Percentiles rank a stretch among this genome's conserved stretches.
Evolutionary conservation across 1,140 invertebrate species (phyloP).

Genomic region (Trachelipus rathkii): DNA sequence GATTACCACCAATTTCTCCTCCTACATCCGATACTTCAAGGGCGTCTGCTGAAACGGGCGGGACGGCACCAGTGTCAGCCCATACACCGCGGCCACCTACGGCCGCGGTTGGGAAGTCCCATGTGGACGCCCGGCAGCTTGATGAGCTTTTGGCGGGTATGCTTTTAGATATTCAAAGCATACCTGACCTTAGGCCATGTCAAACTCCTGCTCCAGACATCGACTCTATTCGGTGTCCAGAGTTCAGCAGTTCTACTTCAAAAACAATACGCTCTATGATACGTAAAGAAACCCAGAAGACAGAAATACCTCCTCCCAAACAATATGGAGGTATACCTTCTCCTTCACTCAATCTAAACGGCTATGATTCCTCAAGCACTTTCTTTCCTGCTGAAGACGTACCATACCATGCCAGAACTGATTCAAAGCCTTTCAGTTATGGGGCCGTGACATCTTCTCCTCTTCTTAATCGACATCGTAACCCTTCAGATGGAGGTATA

Average conservation of each 20-base stretch:
- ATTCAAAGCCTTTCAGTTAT: slow-evolving; percentile 77
- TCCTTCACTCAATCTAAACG: background rate
- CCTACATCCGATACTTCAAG: slow-evolving; percentile 43
- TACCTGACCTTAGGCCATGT: slow-evolving; percentile 59
- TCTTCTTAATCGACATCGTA: slow-evolving; percentile 35
- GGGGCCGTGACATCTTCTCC: slow-evolving; percentile 50
- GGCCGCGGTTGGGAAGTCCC: slow-evolving; percentile 27
- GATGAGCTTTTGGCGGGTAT: slow-evolving; percentile 73
- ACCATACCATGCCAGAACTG: slow-evolving; percentile 75
- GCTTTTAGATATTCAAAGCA: slow-evolving; percentile 73
- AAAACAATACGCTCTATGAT: slow-evolving; percentile 14
- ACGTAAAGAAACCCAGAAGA: background rate
- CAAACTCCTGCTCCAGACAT: slow-evolving; percentile 46
- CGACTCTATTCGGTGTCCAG: slow-evolving; percentile 46
- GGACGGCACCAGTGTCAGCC: slow-evolving; percentile 38
- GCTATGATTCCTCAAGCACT: slow-evolving; percentile 18
- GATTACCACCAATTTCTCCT: slow-evolving; percentile 39
- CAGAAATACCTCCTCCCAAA: slow-evolving; percentile 17
- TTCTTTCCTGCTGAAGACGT: slow-evolving; percentile 34
- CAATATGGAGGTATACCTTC: slow-evolving; percentile 14
- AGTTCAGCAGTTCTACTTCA: slow-evolving; percentile 28
- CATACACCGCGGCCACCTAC: slow-evolving; percentile 31
- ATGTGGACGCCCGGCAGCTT: slow-evolving; percentile 55
- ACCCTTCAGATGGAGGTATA: slow-evolving; percentile 50
- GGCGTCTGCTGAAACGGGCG: slow-evolving; percentile 27